These are phyloP conservation scores for Chunga burmeisteri DNA, from an alignment of 2,113 vertebrate genomes.

Conservation along the genomic window DNA sequence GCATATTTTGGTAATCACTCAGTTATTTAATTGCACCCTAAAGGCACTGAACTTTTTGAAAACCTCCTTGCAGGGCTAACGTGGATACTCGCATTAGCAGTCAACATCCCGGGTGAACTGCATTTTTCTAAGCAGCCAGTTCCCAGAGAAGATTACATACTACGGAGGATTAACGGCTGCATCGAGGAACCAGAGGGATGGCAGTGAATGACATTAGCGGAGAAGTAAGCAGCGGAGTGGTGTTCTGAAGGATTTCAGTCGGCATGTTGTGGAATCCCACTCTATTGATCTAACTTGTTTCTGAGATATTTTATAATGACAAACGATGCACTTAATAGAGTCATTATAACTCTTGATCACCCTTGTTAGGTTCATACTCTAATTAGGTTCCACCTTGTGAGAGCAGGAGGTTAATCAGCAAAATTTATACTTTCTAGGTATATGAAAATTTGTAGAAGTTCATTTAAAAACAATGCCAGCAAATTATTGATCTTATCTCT, in stretches of 20 bases:
- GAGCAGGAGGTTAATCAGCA: conserved; percentile 29
- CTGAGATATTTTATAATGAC: conserved; percentile 29
- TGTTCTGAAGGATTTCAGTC: neutral
- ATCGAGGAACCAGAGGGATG: neutral
- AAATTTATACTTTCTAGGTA: neutral
- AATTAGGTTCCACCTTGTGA: neutral
- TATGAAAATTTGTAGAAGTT: conserved; percentile 3
- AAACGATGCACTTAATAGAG: neutral
- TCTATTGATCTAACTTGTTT: conserved; percentile 13
- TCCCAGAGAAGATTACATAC: conserved; percentile 46
- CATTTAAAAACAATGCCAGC: conserved; percentile 14
- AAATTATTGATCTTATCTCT: conserved; percentile 15
- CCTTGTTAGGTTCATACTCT: neutral
- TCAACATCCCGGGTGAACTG: neutral
- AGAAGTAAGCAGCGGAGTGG: neutral
- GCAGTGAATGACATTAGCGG: neutral
- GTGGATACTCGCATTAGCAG: neutral
- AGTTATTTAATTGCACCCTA: conserved; percentile 45
- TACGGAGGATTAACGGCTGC: neutral
- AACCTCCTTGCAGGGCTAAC: neutral
- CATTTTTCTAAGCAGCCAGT: conserved; percentile 33
- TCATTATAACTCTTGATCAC: conserved; percentile 5
- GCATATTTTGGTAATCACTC: conserved; percentile 21
- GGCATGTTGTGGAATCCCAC: neutral
- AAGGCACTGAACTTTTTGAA: neutral